A percentile compares a stretch with the other conserved stretches of the same genome.
phyloP scores from a whole-genome alignment of 1,140 invertebrate species.

The Euborellia annulipes region DNA sequence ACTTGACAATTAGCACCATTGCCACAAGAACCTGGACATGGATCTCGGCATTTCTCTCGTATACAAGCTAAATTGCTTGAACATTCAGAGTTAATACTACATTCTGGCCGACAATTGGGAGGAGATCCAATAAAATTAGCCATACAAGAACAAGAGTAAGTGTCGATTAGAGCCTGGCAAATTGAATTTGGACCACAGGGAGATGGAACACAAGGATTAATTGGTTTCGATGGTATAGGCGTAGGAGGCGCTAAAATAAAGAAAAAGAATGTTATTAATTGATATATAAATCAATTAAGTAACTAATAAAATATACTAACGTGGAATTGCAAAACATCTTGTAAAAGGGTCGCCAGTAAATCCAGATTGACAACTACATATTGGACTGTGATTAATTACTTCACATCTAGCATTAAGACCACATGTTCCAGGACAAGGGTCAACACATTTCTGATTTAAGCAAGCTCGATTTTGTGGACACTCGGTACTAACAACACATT shows the following conservation, averaged over 20 bases:
- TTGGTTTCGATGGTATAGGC: constrained; percentile 16
- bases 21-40: constrained; percentile 56
- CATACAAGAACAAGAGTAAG: constrained; percentile 42
- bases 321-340: constrained; percentile 29
- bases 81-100: constrained; percentile 47
- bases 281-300: neutral
- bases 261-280: constrained; percentile 13
- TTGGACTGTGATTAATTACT: constrained; percentile 39
- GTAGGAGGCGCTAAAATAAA: constrained; percentile 11
- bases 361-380: constrained; percentile 34
- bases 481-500: constrained; percentile 45
- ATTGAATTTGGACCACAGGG: constrained; percentile 61
- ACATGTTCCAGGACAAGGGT: constrained; percentile 44
- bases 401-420: constrained; percentile 39
- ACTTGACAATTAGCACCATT: constrained; percentile 38
- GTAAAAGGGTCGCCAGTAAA: constrained; percentile 41
- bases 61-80: constrained; percentile 38
- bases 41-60: constrained; percentile 47
- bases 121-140: constrained; percentile 43
- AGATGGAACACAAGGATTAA: constrained; percentile 50
- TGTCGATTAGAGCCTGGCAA: constrained; percentile 40
- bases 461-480: constrained; percentile 44
- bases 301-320: constrained; percentile 23
- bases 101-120: constrained; percentile 50
- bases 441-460: constrained; percentile 36